phyloP scores from a whole-genome alignment of 2,113 vertebrate species.

The Hemiscyllium ocellatum region DNA sequence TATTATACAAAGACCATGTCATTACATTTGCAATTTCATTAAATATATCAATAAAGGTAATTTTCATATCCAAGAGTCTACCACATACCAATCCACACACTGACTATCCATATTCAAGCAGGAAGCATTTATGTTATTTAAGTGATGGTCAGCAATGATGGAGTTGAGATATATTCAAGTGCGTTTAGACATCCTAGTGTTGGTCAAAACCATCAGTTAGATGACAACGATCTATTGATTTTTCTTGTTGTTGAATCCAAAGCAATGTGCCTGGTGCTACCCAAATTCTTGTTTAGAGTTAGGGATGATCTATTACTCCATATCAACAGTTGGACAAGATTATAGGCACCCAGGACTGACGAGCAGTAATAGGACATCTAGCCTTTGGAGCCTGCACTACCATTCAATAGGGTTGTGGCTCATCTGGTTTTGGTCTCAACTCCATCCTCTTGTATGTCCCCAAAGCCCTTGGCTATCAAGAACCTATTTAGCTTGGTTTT shows the following conservation, averaged over 20 bases:
- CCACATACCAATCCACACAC: background rate
- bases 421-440: no score
- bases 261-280: background rate
- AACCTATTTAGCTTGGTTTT: no score
- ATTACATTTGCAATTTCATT: background rate
- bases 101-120: background rate
- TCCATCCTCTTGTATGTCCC: no score
- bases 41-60: background rate
- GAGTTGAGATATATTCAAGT: background rate
- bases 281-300: background rate
- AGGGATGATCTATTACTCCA: background rate
- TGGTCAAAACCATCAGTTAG: background rate
- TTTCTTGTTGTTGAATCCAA: background rate
- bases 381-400: no score
- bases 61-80: background rate
- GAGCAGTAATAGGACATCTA: no score
- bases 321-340: no score
- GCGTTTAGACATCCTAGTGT: background rate
- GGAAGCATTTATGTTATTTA: background rate
- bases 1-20: background rate
- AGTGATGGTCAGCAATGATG: background rate
- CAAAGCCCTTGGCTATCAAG: no score
- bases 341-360: no score
- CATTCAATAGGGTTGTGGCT: no score
- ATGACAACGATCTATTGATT: background rate